These are phyloP conservation scores for Podotricha telesiphe DNA, from an alignment of 2,888 invertebrate genomes.

Conservation along the genomic window DNA sequence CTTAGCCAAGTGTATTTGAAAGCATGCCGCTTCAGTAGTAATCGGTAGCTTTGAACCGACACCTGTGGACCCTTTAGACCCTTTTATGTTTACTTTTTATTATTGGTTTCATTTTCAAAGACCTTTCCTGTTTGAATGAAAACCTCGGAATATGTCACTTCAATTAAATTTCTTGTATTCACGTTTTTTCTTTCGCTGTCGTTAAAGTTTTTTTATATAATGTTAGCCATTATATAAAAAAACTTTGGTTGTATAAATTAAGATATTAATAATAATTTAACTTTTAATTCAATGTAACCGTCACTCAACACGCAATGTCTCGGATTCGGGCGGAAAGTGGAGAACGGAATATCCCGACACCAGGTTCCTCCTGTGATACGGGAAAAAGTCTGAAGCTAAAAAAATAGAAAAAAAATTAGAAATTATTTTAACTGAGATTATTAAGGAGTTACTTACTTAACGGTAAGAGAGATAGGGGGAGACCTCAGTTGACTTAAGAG, in stretches of 20 bases:
- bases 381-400: no score
- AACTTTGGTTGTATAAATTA: conserved; percentile 1
- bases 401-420: no score
- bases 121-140: conserved; percentile 26
- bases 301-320: no score
- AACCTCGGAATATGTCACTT: conserved; percentile 26
- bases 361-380: no score
- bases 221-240: no score
- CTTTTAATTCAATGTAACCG: no score
- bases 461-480: no score
- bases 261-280: neutral
- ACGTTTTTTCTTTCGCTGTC: conserved; percentile 2
- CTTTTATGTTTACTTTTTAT: conserved; percentile 37
- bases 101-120: conserved; percentile 23
- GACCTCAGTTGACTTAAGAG: no score
- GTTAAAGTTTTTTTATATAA: neutral
- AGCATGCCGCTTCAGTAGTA: conserved; percentile 53
- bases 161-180: conserved; percentile 8
- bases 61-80: conserved; percentile 53
- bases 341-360: no score
- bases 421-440: no score
- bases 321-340: no score
- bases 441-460: no score
- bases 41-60: conserved; percentile 60
- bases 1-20: conserved; percentile 33